Percentiles rank a stretch among this genome's conserved stretches.
Evolutionary conservation across 2,888 invertebrate genomes (phyloP).

Genomic region (Caenorhabditis sinica): DNA sequence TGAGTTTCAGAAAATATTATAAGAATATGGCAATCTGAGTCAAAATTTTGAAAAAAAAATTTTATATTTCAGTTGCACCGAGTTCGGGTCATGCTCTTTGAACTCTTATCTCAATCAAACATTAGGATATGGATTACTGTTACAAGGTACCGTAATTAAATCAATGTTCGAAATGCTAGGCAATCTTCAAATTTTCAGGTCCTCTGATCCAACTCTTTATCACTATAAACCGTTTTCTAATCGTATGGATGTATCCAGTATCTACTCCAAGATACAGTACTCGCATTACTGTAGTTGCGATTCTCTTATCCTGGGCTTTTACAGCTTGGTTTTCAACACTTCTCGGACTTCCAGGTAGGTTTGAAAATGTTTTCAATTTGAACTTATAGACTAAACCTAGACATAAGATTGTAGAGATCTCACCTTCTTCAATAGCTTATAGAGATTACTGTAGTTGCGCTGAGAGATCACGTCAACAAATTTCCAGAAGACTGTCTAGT

Average conservation of each 20-base stretch:
- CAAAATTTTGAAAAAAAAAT: too few relatives aligned
- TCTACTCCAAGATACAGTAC: slow-evolving; percentile 9
- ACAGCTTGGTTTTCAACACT: slow-evolving; percentile 3
- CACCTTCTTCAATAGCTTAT: too few relatives aligned
- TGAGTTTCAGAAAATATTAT: slow-evolving; percentile 4
- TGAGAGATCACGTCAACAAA: too few relatives aligned
- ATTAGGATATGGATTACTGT: background rate
- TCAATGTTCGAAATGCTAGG: background rate
- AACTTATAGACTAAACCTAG: too few relatives aligned
- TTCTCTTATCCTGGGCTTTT: slow-evolving; percentile 4
- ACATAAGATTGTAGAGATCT: too few relatives aligned
- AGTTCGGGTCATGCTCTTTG: background rate
- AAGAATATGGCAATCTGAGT: too few relatives aligned
- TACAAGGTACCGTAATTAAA: background rate
- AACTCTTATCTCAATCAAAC: background rate
- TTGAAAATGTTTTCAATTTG: too few relatives aligned
- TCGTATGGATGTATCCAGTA: slow-evolving; percentile 7
- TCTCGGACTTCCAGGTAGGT: slow-evolving; percentile 27
- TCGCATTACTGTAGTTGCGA: slow-evolving; percentile 1
- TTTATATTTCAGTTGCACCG: background rate
- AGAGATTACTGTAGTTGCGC: too few relatives aligned
- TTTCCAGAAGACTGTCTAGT: too few relatives aligned
- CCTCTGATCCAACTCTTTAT: slow-evolving; percentile 22
- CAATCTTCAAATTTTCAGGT: too few relatives aligned
- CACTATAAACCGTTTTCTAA: slow-evolving; percentile 37